phyloP scores from a whole-genome alignment of 2,888 invertebrate genomes.

The Metopia argyrocephala region DNA sequence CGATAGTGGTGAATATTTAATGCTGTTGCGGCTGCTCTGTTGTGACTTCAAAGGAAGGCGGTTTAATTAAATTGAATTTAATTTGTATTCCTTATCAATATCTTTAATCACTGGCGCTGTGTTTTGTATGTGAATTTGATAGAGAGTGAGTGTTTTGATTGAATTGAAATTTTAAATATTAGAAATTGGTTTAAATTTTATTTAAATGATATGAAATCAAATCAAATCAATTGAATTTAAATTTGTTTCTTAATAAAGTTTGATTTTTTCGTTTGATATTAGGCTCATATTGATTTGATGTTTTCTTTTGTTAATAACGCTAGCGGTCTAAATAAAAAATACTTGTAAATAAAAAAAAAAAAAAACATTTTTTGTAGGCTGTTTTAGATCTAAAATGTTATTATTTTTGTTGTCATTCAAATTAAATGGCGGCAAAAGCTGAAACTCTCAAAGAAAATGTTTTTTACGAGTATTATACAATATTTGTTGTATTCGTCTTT shows the following conservation, averaged over 20 bases:
- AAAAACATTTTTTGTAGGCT: conserved; percentile 37
- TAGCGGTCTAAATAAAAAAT: no score
- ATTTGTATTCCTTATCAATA: conserved; percentile 57
- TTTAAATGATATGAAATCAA: conserved; percentile 18
- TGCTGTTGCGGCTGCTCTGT: conserved; percentile 12
- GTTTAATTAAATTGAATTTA: conserved; percentile 53
- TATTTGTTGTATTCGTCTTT: conserved; percentile 26
- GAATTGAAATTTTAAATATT: conserved; percentile 49
- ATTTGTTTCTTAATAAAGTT: background rate
- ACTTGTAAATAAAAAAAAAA: no score
- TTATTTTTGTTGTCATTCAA: conserved; percentile 8
- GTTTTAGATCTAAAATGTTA: background rate
- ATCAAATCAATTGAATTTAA: conserved; percentile 40
- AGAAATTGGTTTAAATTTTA: conserved; percentile 59
- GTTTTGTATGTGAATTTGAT: conserved; percentile 34
- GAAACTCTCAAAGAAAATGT: conserved; percentile 7
- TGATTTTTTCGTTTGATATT: conserved; percentile 12
- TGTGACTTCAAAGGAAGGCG: conserved; percentile 14
- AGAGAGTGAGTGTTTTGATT: conserved; percentile 48
- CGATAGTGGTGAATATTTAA: conserved; percentile 2
- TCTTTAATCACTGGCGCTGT: conserved; percentile 58
- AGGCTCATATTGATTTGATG: conserved; percentile 22
- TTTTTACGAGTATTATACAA: background rate
- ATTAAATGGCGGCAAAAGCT: conserved; percentile 38
- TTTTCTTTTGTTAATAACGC: background rate